A percentile compares a stretch with the other conserved stretches of the same genome.
Evolutionary conservation across 1,140 invertebrate genomes (phyloP).

Genomic region (Cotesia glomerata): DNA sequence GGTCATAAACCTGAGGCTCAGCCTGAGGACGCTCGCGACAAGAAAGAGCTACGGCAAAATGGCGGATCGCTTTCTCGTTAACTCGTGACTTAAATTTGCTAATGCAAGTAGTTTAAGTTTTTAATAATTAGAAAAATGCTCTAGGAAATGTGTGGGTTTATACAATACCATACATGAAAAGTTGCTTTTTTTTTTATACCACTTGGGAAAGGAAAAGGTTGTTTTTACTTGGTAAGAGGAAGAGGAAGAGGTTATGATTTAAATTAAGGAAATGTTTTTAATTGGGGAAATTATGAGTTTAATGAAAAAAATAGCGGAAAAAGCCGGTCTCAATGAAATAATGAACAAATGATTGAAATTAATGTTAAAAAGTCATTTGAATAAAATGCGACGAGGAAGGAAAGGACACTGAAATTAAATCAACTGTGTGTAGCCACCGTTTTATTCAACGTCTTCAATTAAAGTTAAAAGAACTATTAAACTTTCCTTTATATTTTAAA

Average conservation of each 20-base stretch:
- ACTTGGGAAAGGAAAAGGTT: no score
- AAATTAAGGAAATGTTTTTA: not conserved
- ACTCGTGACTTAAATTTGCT: not conserved
- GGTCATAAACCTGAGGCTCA: conserved; percentile 14
- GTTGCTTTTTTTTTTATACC: no score
- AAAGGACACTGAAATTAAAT: no score
- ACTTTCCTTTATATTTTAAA: no score
- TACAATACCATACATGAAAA: not conserved
- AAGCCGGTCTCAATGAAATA: not conserved
- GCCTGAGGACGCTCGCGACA: not conserved
- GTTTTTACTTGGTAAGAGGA: no score
- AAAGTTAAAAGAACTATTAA: no score
- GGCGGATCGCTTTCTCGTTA: not conserved
- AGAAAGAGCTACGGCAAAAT: not conserved
- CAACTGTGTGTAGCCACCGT: no score
- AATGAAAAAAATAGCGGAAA: not conserved
- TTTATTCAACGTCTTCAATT: no score
- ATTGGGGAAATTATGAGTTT: not conserved
- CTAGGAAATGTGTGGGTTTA: not conserved
- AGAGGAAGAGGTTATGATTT: not conserved
- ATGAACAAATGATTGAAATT: not conserved
- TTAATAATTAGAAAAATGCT: not conserved
- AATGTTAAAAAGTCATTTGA: not conserved
- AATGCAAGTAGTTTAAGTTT: not conserved
- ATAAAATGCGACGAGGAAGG: no score